Percentiles rank a stretch among this genome's conserved stretches.
phyloP scores from a whole-genome alignment of 2,113 vertebrate genomes.

The Aphyosemion australe region DNA sequence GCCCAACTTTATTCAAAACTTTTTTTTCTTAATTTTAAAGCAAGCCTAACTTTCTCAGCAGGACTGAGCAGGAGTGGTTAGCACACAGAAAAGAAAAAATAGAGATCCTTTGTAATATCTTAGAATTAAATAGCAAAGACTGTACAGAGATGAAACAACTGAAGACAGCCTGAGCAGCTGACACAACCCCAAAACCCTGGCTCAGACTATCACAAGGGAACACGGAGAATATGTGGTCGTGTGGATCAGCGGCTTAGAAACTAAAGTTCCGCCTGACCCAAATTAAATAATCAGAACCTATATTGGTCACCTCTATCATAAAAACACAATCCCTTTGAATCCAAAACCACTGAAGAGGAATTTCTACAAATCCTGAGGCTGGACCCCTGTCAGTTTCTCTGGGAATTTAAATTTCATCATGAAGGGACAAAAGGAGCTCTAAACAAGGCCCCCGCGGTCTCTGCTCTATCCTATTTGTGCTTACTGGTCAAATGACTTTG shows the following conservation, averaged over 20 bases:
- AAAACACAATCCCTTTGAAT: slow-evolving; percentile 13
- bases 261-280: slow-evolving; percentile 1
- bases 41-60: slow-evolving; percentile 32
- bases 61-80: slow-evolving; percentile 34
- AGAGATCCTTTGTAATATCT: slow-evolving; percentile 23
- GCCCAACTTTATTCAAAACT: slow-evolving; percentile 41
- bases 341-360: slow-evolving; percentile 24
- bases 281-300: slow-evolving; percentile 5
- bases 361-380: slow-evolving; percentile 24
- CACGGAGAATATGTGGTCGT: not conserved
- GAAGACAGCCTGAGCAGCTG: slow-evolving; percentile 39
- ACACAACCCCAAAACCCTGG: slow-evolving; percentile 9
- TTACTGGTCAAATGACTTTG: slow-evolving; percentile 43
- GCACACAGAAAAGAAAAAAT: slow-evolving; percentile 14
- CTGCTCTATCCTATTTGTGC: slow-evolving; percentile 44
- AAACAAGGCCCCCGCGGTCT: slow-evolving; percentile 18
- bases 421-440: slow-evolving; percentile 3
- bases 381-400: slow-evolving; percentile 13
- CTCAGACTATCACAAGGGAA: slow-evolving; percentile 1
- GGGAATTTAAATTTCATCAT: slow-evolving; percentile 50
- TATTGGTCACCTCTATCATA: slow-evolving; percentile 1
- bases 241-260: slow-evolving; percentile 1
- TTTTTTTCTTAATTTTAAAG: slow-evolving; percentile 15
- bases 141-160: slow-evolving; percentile 39
- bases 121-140: slow-evolving; percentile 16